A percentile compares a stretch with the other conserved stretches of the same genome.
These are phyloP conservation scores for Orius insidiosus DNA, from an alignment of 1,140 invertebrate genomes.

Conservation along the genomic window DNA sequence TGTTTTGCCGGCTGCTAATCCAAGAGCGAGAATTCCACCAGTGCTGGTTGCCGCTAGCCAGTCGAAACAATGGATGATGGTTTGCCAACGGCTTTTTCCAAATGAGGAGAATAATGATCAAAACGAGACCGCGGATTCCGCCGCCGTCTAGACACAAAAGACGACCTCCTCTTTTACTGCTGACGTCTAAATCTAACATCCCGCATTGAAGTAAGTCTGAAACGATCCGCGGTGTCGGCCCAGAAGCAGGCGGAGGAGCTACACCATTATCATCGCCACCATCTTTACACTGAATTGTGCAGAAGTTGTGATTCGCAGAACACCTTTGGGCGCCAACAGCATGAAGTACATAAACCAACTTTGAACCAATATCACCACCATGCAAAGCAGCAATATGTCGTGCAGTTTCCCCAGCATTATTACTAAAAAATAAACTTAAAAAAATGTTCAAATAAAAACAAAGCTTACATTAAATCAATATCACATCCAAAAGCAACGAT, in stretches of 20 bases:
- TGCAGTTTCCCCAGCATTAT: slow-evolving; percentile 53
- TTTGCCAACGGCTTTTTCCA: slow-evolving; percentile 51
- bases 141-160: slow-evolving; percentile 83
- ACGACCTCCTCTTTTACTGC: slow-evolving; percentile 25
- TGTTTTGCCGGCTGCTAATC: slow-evolving; percentile 41
- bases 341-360: slow-evolving; percentile 64
- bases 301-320: slow-evolving; percentile 31
- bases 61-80: slow-evolving; percentile 79
- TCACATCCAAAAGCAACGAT: slow-evolving; percentile 82
- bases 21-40: slow-evolving; percentile 81
- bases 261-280: slow-evolving; percentile 42
- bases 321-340: slow-evolving; percentile 73
- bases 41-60: slow-evolving; percentile 96
- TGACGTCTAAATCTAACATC: neutral
- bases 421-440: slow-evolving; percentile 28
- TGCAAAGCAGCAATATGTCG: slow-evolving; percentile 51
- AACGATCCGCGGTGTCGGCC: neutral
- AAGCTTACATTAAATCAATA: slow-evolving; percentile 35
- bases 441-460: neutral
- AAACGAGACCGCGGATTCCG: slow-evolving; percentile 79
- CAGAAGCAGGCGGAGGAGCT: slow-evolving; percentile 33
- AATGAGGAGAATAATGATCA: slow-evolving; percentile 71
- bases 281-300: slow-evolving; percentile 37
- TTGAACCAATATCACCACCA: slow-evolving; percentile 35
- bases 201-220: neutral